A percentile compares a stretch with the other conserved stretches of the same genome.
These are phyloP conservation scores for Oryzias curvinotus DNA, from an alignment of 2,113 vertebrate species.

Conservation along the genomic window DNA sequence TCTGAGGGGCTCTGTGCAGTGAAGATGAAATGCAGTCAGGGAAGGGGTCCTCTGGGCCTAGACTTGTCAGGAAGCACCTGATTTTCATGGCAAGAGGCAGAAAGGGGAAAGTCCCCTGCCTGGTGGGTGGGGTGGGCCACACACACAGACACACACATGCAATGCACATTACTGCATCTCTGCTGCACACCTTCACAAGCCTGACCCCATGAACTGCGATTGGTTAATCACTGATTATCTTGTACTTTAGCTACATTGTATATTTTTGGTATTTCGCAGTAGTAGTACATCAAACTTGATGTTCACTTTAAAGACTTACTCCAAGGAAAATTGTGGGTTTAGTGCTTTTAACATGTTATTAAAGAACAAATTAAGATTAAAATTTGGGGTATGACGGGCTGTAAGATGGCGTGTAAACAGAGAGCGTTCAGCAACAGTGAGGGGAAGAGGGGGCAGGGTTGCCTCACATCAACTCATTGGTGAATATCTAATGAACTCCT, in stretches of 20 bases:
- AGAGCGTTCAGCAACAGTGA: too few species aligned
- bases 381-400: too few species aligned
- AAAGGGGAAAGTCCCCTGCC: slow-evolving; percentile 69
- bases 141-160: slow-evolving; percentile 49
- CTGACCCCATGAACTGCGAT: slow-evolving; percentile 43
- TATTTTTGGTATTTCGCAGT: slow-evolving; percentile 3
- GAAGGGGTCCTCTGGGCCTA: slow-evolving; percentile 60
- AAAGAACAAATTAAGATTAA: too few species aligned
- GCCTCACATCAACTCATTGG: too few species aligned
- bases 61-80: slow-evolving; percentile 76
- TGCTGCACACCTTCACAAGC: slow-evolving; percentile 38
- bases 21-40: slow-evolving; percentile 30
- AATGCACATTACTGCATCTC: slow-evolving; percentile 22
- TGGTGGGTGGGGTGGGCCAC: slow-evolving; percentile 68
- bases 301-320: background rate
- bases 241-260: background rate
- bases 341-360: too few species aligned
- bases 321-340: too few species aligned
- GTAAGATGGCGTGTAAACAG: too few species aligned
- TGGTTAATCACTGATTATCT: slow-evolving; percentile 17
- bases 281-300: background rate
- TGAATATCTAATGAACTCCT: too few species aligned
- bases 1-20: slow-evolving; percentile 34
- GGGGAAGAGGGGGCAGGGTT: too few species aligned
- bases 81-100: slow-evolving; percentile 55